A percentile compares a stretch with the other conserved stretches of the same genome.
Conservation (phyloP, 2,113 vertebrate species). For the Sander lucioperca region DNA sequence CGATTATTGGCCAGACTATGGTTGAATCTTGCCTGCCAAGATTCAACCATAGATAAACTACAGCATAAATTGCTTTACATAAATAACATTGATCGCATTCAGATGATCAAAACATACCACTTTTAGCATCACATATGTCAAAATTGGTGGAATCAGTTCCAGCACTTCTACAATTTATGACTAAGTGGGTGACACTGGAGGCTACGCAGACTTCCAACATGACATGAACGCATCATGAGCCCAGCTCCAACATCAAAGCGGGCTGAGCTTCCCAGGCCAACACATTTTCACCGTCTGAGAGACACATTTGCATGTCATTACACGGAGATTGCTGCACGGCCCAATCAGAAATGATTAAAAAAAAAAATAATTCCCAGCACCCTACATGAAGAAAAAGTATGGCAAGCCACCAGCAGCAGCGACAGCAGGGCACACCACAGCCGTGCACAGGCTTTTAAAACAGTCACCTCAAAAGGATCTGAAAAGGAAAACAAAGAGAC, state of each 20-base stretch:
- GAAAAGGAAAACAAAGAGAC: neutral
- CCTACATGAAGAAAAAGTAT: neutral
- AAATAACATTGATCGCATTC: neutral
- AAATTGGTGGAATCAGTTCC: neutral
- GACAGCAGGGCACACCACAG: neutral
- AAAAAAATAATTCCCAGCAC: neutral
- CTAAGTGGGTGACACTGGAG: slow-evolving; percentile 32
- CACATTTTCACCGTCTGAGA: slow-evolving; percentile 50
- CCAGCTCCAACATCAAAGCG: slow-evolving; percentile 53
- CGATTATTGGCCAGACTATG: no score
- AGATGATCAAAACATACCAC: neutral
- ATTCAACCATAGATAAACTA: neutral
- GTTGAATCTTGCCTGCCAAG: no score
- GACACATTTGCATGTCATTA: slow-evolving; percentile 63
- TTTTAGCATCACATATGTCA: neutral
- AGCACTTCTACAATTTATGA: neutral
- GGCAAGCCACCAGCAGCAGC: neutral
- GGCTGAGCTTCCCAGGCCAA: slow-evolving; percentile 38
- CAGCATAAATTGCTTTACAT: neutral
- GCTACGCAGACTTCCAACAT: slow-evolving; percentile 28
- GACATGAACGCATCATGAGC: slow-evolving; percentile 49
- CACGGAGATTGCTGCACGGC: slow-evolving; percentile 32
- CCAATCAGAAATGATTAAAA: slow-evolving; percentile 38
- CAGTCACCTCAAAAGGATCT: neutral
- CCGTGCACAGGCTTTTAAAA: neutral